These are phyloP conservation scores for Mesopsocus fuscifrons DNA, from an alignment of 2,888 invertebrate species.

Conservation along the genomic window DNA sequence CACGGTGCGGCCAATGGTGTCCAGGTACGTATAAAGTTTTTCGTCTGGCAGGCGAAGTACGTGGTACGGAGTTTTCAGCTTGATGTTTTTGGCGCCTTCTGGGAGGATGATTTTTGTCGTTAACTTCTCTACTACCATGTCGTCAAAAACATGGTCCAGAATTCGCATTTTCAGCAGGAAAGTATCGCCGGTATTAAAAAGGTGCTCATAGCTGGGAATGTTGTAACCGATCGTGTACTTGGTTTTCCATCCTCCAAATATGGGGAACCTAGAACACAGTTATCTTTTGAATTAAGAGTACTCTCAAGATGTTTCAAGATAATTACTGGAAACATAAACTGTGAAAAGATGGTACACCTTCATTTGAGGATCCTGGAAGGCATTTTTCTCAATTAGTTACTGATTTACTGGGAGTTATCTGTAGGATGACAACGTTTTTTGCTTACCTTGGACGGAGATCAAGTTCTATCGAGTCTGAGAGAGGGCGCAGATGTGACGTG, in stretches of 20 bases:
- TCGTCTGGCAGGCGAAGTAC: slow-evolving; percentile 54
- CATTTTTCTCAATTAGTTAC: too few species aligned
- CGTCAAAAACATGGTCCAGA: slow-evolving; percentile 93
- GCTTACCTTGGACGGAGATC: slow-evolving; percentile 84
- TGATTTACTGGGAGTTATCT: too few species aligned
- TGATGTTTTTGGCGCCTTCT: slow-evolving; percentile 71
- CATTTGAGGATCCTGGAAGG: too few species aligned
- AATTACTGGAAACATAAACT: too few species aligned
- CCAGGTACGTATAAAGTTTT: slow-evolving; percentile 82
- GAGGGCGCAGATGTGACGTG: slow-evolving; percentile 76
- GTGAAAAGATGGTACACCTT: too few species aligned
- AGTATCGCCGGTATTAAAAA: slow-evolving; percentile 53
- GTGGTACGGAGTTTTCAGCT: slow-evolving; percentile 62
- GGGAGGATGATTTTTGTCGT: slow-evolving; percentile 81
- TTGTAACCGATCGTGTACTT: slow-evolving; percentile 94
- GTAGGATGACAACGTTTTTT: too few species aligned
- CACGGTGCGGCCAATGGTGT: slow-evolving; percentile 83
- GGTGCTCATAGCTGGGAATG: slow-evolving; percentile 91
- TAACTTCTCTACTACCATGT: slow-evolving; percentile 84
- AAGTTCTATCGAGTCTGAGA: slow-evolving; percentile 84
- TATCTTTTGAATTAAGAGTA: too few species aligned
- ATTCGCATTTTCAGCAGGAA: slow-evolving; percentile 81
- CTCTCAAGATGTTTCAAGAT: too few species aligned
- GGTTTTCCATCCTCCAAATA: slow-evolving; percentile 98
- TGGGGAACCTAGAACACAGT: slow-evolving; percentile 73